These are phyloP conservation scores for Alethe diademata DNA, from an alignment of 2,113 vertebrate species.

Conservation along the genomic window DNA sequence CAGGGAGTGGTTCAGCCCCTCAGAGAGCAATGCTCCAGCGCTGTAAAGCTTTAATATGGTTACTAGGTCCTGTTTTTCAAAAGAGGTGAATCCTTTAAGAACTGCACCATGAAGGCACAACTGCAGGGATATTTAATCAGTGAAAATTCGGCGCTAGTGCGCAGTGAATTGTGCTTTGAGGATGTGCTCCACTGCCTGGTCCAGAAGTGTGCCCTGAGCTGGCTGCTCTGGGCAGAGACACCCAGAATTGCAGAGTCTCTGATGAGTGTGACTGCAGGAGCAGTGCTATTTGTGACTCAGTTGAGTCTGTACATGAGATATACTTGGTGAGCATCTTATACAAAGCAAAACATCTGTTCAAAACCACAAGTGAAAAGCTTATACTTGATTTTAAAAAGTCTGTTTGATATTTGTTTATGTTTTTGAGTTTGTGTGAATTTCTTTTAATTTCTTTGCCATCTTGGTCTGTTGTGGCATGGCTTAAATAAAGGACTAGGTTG, in stretches of 20 bases:
- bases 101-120: not conserved
- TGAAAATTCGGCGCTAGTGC: not conserved
- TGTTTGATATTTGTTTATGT: not conserved
- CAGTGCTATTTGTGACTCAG: not conserved
- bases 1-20: not conserved
- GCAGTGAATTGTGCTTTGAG: not conserved
- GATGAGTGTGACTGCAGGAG: not conserved
- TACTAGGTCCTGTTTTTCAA: not conserved
- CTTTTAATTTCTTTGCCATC: not conserved
- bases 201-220: not conserved
- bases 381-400: not conserved
- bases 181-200: accelerated
- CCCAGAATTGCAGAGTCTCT: not conserved
- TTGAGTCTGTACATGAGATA: not conserved
- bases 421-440: not conserved
- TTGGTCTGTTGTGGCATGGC: not conserved
- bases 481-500: not conserved
- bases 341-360: not conserved
- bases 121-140: not conserved
- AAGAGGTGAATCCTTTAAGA: not conserved
- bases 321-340: not conserved
- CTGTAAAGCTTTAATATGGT: not conserved
- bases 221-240: not conserved
- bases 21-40: not conserved
- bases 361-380: not conserved